Base-by-base conservation (phyloP, 2,797 vertebrate genomes). In the Oreonectes daqikongensis region DNA sequence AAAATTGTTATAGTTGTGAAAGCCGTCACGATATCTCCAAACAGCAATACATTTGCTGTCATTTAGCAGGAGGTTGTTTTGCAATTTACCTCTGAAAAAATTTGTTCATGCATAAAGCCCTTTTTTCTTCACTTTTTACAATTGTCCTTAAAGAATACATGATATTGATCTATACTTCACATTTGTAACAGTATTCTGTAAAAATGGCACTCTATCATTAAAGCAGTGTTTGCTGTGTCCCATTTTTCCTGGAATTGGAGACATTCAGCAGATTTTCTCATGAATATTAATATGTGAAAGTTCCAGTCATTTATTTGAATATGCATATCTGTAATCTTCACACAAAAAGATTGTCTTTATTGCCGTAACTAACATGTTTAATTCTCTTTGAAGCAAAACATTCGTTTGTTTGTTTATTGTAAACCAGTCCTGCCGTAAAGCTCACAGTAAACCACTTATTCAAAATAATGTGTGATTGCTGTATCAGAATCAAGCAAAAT, bases 271-370 rank as follows among this genome's bases (percentile, higher is more conserved):
- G 61, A 67, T 59, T 30, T 75, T 28, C 0, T 24, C 53, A 53
- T 77, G 46, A 77, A 77, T 76, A 72, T 72, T 66, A 28, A 79
- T 68, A 40, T 30, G 30, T 26, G 44, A 28, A 75, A 32, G 30
- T 67, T 80, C 42, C 60, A 44, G 53, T 60, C 53, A 61, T 53
- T 17, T 30, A 66, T 24, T 53, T 75, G 69, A 72, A 76, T 66
- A 76, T 71, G 50, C 46, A 65, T 74, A 71, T 75, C 65, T 46
- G 30, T 75, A 80, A 80, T 80, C 78, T 75, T 46, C 50, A 42
- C 48, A 60, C 67, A 75, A 70, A 70, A 38, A 69, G 17, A 10
- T 12, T 38, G 50, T 70, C 61, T 72, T 42, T 53, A 46, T 72
- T 60, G 32, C 46, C 12, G 17, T 46, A 46, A 75, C 68, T 60